These are phyloP conservation scores for Otolemur crassicaudatus DNA, from an alignment of 2,797 vertebrate species.

Conservation along the genomic window DNA sequence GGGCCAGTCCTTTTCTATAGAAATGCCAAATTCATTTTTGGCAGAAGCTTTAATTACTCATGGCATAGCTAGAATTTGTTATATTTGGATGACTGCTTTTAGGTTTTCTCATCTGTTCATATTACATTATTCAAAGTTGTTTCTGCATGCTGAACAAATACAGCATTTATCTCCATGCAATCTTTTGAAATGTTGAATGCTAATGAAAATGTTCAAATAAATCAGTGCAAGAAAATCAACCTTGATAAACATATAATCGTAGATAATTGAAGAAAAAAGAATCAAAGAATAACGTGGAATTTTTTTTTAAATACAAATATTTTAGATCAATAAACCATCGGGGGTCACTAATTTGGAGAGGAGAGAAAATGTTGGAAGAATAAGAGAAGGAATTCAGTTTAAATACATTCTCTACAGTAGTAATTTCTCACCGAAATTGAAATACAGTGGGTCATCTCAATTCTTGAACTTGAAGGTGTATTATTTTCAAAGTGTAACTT, in stretches of 20 bases:
- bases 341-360: background rate
- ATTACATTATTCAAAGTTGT: background rate
- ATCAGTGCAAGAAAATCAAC: background rate
- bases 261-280: background rate
- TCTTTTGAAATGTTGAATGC: background rate
- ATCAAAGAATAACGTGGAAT: background rate
- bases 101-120: background rate
- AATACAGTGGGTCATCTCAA: background rate
- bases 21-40: constrained; percentile 36
- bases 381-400: background rate
- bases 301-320: background rate
- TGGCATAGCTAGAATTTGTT: background rate
- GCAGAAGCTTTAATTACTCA: background rate
- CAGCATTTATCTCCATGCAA: background rate
- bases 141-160: background rate
- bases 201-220: background rate
- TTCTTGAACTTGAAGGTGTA: background rate
- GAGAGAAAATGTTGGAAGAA: background rate
- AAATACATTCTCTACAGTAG: background rate
- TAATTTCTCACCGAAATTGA: background rate
- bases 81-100: background rate
- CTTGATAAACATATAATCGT: background rate
- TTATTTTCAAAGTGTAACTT: background rate
- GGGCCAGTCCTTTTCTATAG: background rate
- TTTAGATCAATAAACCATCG: background rate